phyloP scores from a whole-genome alignment of 2,113 vertebrate genomes.

The Ailurus styani region DNA sequence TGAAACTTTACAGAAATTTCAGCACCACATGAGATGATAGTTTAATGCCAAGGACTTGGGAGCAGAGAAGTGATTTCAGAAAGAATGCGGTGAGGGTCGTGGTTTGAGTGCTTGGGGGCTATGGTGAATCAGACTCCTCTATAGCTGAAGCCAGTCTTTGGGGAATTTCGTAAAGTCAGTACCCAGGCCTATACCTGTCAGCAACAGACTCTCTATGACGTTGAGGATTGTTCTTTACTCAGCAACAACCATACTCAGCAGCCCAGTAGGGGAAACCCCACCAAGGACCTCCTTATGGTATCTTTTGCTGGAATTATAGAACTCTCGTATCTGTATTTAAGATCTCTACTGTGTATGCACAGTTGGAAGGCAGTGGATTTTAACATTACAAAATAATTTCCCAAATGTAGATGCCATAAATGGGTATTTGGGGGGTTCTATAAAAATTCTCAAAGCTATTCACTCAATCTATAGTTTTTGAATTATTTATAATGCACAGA shows the following conservation, averaged over 20 bases:
- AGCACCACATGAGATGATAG: background rate
- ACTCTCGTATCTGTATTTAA: background rate
- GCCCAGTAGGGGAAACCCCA: background rate
- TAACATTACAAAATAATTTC: background rate
- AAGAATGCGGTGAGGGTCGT: background rate
- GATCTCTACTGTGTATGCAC: background rate
- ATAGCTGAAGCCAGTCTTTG: background rate
- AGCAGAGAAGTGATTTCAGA: background rate
- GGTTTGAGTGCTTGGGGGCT: background rate
- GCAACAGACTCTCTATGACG: background rate
- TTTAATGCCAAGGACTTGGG: background rate
- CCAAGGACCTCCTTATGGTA: background rate
- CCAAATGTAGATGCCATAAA: background rate
- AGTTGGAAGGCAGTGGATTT: background rate
- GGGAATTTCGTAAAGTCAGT: background rate
- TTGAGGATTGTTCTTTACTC: background rate
- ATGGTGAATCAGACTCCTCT: background rate
- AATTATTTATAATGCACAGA: background rate
- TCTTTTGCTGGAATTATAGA: background rate
- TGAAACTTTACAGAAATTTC: background rate
- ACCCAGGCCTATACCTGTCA: background rate
- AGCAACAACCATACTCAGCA: background rate
- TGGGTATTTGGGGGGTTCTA: background rate
- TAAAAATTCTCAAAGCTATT: background rate
- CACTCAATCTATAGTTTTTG: background rate